Base-by-base conservation (phyloP, 2,888 invertebrate genomes). In the Desoria tigrina region DNA sequence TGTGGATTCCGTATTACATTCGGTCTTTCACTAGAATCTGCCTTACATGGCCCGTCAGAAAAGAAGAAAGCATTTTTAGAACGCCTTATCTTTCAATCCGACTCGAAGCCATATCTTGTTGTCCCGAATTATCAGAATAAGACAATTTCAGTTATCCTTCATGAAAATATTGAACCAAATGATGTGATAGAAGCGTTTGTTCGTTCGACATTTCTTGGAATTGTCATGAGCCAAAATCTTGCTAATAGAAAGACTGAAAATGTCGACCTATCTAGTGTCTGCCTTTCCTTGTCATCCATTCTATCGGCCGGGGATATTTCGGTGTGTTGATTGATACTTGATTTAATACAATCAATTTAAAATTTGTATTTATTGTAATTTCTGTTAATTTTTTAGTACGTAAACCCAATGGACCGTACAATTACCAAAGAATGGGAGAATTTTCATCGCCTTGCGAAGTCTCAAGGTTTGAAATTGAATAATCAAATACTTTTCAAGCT, bases 131-230 rank as follows among this genome's bases (percentile, higher is more conserved):
- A 2, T 2, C 4, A 18, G 21, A 18, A 37, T 4, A 6, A 23
- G 14, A 23, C 74, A 80, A 45, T 78, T 78, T 82, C 84, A 77
- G 81, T 90, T 23, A 78, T 84, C 39, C 78, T 90, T 1, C 82
- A 83, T 65, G 82, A 83, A 55, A 79, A 82, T n/a, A 83, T 84
- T 24, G 78, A 77, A 0, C 77, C 83, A 1, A 79, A 80, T 57
- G 86, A 87, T 73, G 81, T 88, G n/a, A 77, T 90, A 11, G 83
- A 85, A 77, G 86, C 86, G 4, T 90, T 88, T 78, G 88, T 87
- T 74, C 86, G 90, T 77, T 87, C 88, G 4, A 84, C 86, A 27
- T 88, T 61, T 80, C 86, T 23, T 84, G 82, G 56, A 76, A 58
- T 54, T 32, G 63, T 59, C 11, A 55, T 61, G 21, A 45, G 21